These are phyloP conservation scores for Menidia beryllina DNA, from an alignment of 2,113 vertebrate genomes.

Conservation along the genomic window DNA sequence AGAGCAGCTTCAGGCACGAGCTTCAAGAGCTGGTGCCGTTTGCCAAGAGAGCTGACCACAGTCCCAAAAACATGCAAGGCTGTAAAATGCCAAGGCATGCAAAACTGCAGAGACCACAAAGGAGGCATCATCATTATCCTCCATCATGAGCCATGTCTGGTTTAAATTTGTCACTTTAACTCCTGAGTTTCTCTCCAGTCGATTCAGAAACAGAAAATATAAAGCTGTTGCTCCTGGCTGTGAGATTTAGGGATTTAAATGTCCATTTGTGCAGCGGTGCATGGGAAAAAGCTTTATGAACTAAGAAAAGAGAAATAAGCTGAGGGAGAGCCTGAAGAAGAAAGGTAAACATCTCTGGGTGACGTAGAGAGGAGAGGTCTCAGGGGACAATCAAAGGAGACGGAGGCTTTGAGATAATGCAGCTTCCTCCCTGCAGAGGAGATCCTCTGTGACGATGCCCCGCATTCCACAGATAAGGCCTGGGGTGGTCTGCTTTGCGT, in stretches of 20 bases:
- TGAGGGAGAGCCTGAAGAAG: slow-evolving; percentile 1
- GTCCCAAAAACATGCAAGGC: slow-evolving; percentile 65
- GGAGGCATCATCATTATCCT: slow-evolving; percentile 73
- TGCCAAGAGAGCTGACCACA: slow-evolving; percentile 72
- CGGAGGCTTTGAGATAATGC: slow-evolving; percentile 61
- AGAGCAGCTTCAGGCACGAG: slow-evolving; percentile 62
- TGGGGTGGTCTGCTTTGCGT: slow-evolving; percentile 55
- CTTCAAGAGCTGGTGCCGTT: slow-evolving; percentile 52
- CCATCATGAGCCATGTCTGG: slow-evolving; percentile 63
- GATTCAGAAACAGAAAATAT: slow-evolving; percentile 20
- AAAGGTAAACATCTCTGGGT: slow-evolving; percentile 48
- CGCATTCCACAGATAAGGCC: slow-evolving; percentile 78
- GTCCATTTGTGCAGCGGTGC: neutral
- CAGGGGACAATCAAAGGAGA: slow-evolving; percentile 62
- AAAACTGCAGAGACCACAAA: slow-evolving; percentile 72
- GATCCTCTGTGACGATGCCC: slow-evolving; percentile 63
- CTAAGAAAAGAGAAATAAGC: neutral
- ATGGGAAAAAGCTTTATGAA: neutral
- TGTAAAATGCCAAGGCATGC: slow-evolving; percentile 70
- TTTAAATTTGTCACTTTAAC: slow-evolving; percentile 67
- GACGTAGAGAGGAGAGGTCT: slow-evolving; percentile 41
- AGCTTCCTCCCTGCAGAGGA: slow-evolving; percentile 63
- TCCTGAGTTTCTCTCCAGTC: slow-evolving; percentile 23
- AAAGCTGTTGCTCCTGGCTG: neutral
- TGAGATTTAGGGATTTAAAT: neutral